Evolutionary conservation across 2,797 vertebrate genomes (phyloP).

Genomic region (Tokudaia muenninki): DNA sequence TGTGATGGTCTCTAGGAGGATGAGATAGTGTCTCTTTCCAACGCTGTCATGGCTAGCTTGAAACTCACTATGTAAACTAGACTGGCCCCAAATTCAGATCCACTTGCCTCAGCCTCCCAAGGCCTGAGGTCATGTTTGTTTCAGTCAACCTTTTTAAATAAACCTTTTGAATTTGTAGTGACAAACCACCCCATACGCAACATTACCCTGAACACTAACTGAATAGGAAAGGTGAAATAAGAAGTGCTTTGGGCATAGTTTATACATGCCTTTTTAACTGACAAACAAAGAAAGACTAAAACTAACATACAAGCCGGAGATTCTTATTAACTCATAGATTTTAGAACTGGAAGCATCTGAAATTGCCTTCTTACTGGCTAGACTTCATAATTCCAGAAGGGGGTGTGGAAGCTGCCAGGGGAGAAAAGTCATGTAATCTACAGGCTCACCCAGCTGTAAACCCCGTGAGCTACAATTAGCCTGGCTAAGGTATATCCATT

Average conservation of each 20-base stretch:
- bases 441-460: too few relatives aligned
- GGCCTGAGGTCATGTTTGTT: background rate
- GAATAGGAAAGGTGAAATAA: background rate
- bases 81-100: background rate
- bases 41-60: background rate
- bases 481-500: background rate
- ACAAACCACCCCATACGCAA: background rate
- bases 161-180: background rate
- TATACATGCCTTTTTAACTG: background rate
- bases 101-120: background rate
- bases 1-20: background rate
- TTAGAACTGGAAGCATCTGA: background rate
- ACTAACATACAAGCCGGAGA: background rate
- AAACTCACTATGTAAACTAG: background rate
- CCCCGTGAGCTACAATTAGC: background rate
- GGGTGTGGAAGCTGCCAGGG: too few relatives aligned
- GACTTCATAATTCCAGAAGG: background rate
- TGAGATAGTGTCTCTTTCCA: background rate
- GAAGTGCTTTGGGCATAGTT: background rate
- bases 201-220: background rate
- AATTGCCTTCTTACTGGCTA: background rate
- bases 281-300: constrained; percentile 10
- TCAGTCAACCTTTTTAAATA: background rate
- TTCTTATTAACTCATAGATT: background rate
- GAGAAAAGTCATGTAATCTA: background rate